Conservation (phyloP, 1,140 invertebrate species). For the Cydia splendana region DNA sequence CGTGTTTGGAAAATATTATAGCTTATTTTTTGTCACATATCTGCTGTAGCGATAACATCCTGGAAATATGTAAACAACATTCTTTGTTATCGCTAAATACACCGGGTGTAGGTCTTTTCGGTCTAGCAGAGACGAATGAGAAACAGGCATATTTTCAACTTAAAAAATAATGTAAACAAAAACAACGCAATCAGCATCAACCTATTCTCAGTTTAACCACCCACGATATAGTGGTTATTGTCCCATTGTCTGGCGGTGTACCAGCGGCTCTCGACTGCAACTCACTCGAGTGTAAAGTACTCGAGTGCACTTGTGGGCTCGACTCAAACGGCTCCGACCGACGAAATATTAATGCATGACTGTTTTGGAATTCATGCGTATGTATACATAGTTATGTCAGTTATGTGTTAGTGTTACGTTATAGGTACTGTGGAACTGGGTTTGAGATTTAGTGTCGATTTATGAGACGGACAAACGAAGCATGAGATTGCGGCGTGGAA, state of each 20-base stretch:
- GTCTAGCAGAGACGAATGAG: background rate
- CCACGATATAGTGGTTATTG: slow-evolving; percentile 13
- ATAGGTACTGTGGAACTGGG: background rate
- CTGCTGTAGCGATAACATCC: background rate
- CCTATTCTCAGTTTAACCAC: slow-evolving; percentile 4
- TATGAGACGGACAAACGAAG: background rate
- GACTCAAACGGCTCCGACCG: slow-evolving; percentile 22
- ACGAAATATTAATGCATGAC: slow-evolving; percentile 31
- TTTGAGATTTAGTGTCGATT: background rate
- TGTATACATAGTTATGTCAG: background rate
- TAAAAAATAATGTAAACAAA: slow-evolving; percentile 14
- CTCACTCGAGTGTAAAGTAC: slow-evolving; percentile 18
- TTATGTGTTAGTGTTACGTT: background rate
- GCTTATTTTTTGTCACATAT: background rate
- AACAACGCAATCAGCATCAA: background rate
- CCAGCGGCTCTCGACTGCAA: slow-evolving; percentile 12
- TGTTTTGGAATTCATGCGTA: slow-evolving; percentile 12
- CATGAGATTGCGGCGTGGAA: background rate
- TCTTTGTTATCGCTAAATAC: background rate
- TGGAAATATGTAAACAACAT: background rate
- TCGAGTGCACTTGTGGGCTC: slow-evolving; percentile 20
- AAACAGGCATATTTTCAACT: background rate
- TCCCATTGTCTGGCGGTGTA: slow-evolving; percentile 4
- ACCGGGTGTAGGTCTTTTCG: background rate
- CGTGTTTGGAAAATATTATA: no score